Base-by-base conservation (phyloP, 2,797 vertebrate genomes). In the Tokudaia tokunoshimensis region DNA sequence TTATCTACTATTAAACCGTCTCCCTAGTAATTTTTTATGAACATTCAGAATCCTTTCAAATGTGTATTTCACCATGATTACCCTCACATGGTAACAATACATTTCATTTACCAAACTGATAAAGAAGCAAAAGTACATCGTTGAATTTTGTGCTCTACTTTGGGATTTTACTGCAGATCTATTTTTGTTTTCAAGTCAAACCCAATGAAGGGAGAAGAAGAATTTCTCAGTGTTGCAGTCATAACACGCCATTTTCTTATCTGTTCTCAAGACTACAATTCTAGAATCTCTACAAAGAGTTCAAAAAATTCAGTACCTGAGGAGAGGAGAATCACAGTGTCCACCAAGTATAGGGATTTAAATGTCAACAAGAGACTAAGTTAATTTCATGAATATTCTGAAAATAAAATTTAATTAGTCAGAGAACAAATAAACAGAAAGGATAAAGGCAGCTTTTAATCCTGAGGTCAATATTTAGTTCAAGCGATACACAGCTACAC, bases 341-440 rank as follows among this genome's bases (percentile, higher is more conserved):
- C 7, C 50, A 81, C 1, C 5, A 94, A 93, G 13, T 75, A 11
- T 2, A 93, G 59, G 9, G 26, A 55, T 63, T 93, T 59, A 41
- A 72, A 26, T 1, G 41, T 93, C n/a, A 85, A 75, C 15, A 95
- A 91, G 75, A 31, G 1, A 91, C 72, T 76, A 59, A 61, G 34
- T n/a, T 92, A 92, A 50, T 44, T 76, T 93, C 78, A 47, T 52
- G 29, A 1, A 67, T 82, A 11, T 61, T 96, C 80, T 94, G 63
- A 79, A 75, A 95, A 91, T 22, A 92, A 5, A 72, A 87, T 29
- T 5, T 34, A 93, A 2, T 15, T 61, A 94, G 78, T 74, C 14
- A 59, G n/a, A 75, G 55, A 74, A 89, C 37, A 89, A 72, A 11
- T 19, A 50, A 24, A 47, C 11, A 44, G 1, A 2, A 80, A 89